Percentiles rank a stretch among this genome's conserved stretches.
These are phyloP conservation scores for Zapornia atra DNA, from an alignment of 2,113 vertebrate genomes.

Conservation along the genomic window DNA sequence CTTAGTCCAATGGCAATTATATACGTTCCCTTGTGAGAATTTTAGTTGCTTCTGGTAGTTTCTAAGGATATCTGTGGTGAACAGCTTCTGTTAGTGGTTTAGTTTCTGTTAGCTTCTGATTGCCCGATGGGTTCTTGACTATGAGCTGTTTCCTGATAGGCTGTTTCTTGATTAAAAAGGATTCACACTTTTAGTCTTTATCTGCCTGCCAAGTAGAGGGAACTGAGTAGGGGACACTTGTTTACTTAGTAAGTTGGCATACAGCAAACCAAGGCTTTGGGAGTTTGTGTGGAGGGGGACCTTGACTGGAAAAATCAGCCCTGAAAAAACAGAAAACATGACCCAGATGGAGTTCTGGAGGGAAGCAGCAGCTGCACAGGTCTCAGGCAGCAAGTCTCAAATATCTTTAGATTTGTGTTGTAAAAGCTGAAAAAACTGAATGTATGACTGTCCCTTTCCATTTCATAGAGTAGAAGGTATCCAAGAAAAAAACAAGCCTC, in stretches of 20 bases:
- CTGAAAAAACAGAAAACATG: background rate
- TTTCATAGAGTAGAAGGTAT: background rate
- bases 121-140: background rate
- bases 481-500: background rate
- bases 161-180: background rate
- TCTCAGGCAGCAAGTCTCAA: background rate
- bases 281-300: background rate
- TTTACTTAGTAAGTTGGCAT: background rate
- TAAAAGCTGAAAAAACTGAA: background rate
- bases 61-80: background rate
- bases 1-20: background rate
- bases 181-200: background rate
- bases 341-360: background rate
- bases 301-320: background rate
- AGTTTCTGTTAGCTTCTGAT: background rate
- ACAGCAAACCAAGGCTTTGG: background rate
- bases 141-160: background rate
- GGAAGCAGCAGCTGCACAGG: background rate
- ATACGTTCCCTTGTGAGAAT: background rate
- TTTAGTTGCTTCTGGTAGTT: background rate
- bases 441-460: background rate
- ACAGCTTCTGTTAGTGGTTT: background rate
- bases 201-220: background rate
- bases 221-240: background rate
- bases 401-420: background rate